Evolutionary conservation across 2,888 invertebrate species (phyloP).

Genomic region (Lasioglossum morio): DNA sequence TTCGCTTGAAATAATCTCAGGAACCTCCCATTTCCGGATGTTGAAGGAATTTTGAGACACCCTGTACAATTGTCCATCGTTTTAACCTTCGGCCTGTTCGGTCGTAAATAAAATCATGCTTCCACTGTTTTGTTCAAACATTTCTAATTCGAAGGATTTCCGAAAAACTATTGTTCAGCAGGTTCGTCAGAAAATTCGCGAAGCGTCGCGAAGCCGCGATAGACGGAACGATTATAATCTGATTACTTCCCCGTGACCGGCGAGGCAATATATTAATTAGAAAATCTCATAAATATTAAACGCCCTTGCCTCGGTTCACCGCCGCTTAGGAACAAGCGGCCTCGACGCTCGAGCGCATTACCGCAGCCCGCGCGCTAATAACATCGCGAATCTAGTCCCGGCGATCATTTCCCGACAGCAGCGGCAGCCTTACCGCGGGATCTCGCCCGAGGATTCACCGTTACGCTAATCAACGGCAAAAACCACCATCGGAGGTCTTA

Average conservation of each 20-base stretch:
- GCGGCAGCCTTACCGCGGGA: conserved; percentile 39
- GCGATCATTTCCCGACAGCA: conserved; percentile 5
- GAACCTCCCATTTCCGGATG: no score
- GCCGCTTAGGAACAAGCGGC: background rate
- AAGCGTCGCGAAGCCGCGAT: background rate
- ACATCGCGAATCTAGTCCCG: conserved; percentile 32
- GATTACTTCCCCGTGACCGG: conserved; percentile 7
- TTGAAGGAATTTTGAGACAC: no score
- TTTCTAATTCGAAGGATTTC: background rate
- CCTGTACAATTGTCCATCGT: no score
- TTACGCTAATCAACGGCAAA: conserved; percentile 58
- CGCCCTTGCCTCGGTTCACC: background rate
- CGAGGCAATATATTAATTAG: conserved; percentile 17
- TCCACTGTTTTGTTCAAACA: background rate
- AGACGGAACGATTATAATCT: background rate
- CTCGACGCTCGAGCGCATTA: background rate
- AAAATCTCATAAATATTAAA: background rate
- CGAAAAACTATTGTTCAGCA: background rate
- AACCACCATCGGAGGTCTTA: conserved; percentile 21
- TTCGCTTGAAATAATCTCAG: no score
- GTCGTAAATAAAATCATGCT: no score
- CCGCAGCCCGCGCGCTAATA: background rate
- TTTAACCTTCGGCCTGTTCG: no score
- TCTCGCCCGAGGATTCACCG: conserved; percentile 63
- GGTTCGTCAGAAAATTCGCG: background rate